Evolutionary conservation across 1,140 invertebrate species (phyloP).

Genomic region (Lepidurus couesii): DNA sequence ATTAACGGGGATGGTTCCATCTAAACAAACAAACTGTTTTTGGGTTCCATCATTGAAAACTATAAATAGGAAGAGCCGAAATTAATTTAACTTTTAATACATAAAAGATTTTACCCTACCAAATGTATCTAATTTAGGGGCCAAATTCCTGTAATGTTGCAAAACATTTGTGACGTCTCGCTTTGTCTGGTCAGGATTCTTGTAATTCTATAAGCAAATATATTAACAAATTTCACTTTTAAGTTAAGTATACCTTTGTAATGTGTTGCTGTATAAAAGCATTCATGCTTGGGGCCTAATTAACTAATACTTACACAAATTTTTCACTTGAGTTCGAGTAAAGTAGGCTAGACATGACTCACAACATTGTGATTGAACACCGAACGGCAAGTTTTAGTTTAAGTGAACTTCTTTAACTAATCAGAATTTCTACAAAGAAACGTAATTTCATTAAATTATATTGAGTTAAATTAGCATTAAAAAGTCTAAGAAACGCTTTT

Average conservation of each 20-base stretch:
- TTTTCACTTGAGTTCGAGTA: background rate
- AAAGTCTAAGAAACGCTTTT: no score
- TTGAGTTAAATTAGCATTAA: no score
- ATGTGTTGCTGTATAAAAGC: conserved; percentile 10
- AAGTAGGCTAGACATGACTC: background rate
- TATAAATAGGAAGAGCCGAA: conserved; percentile 43
- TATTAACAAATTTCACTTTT: background rate
- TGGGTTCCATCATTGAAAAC: conserved; percentile 84
- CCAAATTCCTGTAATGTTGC: conserved; percentile 63
- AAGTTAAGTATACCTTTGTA: background rate
- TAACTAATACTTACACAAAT: background rate
- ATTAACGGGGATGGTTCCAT: conserved; percentile 85
- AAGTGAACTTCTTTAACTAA: background rate
- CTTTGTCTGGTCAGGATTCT: conserved; percentile 63
- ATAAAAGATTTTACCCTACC: conserved; percentile 48
- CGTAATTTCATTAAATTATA: no score
- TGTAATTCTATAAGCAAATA: conserved; percentile 33
- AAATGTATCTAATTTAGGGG: conserved; percentile 57
- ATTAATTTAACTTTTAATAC: conserved; percentile 16
- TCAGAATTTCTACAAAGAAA: no score
- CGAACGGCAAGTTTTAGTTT: background rate
- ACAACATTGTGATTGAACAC: background rate
- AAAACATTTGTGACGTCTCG: conserved; percentile 66
- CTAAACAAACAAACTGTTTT: conserved; percentile 75
- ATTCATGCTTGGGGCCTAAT: background rate